Conservation (phyloP, 2,797 vertebrate species). For the Fistularia commersonii region DNA sequence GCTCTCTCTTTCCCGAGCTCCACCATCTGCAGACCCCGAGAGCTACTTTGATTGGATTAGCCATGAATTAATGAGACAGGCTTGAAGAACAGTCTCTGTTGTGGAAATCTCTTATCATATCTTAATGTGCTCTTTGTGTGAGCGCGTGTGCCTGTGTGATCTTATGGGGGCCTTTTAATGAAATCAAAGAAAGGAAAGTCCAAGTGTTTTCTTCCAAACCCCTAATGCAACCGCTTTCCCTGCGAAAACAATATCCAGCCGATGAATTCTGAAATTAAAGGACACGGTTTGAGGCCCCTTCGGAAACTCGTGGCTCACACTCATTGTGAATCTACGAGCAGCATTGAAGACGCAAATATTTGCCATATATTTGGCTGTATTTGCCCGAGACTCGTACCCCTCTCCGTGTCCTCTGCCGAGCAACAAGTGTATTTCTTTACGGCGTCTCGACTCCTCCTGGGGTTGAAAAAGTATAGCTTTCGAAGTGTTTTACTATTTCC, state of each 20-base stretch:
- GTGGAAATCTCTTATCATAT: slow-evolving; percentile 72
- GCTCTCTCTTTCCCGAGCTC: slow-evolving; percentile 31
- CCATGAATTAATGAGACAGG: slow-evolving; percentile 73
- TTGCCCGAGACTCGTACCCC: too few relatives aligned
- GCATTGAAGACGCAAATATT: too few relatives aligned
- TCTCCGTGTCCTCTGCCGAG: too few relatives aligned
- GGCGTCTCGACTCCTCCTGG: slow-evolving; percentile 32
- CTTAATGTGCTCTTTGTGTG: slow-evolving; percentile 67
- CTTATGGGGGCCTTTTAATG: slow-evolving; percentile 22
- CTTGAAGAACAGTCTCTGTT: slow-evolving; percentile 66
- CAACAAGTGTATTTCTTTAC: slow-evolving; percentile 29
- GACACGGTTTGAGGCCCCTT: slow-evolving; percentile 1
- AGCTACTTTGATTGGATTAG: slow-evolving; percentile 76
- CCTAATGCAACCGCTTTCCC: background rate
- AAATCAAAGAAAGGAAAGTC: slow-evolving; percentile 30
- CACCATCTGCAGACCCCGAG: slow-evolving; percentile 70
- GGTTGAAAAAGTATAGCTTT: slow-evolving; percentile 18
- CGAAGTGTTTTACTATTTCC: slow-evolving; percentile 27
- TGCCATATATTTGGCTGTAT: too few relatives aligned
- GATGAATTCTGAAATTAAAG: background rate
- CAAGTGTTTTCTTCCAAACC: slow-evolving; percentile 8
- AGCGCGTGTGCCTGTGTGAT: slow-evolving; percentile 43
- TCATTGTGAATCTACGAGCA: slow-evolving; percentile 1
- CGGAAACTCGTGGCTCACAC: slow-evolving; percentile 39
- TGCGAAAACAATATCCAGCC: slow-evolving; percentile 1